A percentile compares a stretch with the other conserved stretches of the same genome.
Evolutionary conservation across 2,113 vertebrate genomes (phyloP).

Genomic region (human (Homo sapiens)): DNA sequence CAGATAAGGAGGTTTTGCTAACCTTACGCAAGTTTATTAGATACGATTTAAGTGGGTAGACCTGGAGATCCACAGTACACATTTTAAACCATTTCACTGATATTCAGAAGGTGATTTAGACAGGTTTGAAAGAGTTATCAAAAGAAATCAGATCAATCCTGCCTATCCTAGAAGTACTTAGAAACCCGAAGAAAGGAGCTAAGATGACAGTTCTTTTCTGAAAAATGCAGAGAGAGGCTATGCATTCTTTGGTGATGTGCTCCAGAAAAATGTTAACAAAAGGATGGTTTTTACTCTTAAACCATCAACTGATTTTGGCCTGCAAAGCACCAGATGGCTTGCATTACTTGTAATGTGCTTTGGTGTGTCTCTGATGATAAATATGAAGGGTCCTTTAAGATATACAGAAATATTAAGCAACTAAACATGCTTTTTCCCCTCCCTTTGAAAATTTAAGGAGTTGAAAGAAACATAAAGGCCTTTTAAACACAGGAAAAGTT

Average conservation of each 20-base stretch:
- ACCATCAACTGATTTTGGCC: constrained; percentile 76
- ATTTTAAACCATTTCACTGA: not conserved
- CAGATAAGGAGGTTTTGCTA: not conserved
- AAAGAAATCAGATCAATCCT: not conserved
- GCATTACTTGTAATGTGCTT: constrained; percentile 76
- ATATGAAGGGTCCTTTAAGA: constrained; percentile 77
- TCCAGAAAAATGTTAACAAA: constrained; percentile 78
- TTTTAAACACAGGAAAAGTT: constrained; percentile 38
- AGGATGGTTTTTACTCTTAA: constrained; percentile 80
- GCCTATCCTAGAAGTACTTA: not conserved
- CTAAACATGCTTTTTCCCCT: constrained; percentile 62
- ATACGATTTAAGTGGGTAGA: not conserved
- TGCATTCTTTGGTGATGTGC: constrained; percentile 73
- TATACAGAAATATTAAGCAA: constrained; percentile 79
- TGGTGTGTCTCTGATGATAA: constrained; percentile 80
- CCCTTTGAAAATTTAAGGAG: constrained; percentile 66
- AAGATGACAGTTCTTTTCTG: constrained; percentile 55
- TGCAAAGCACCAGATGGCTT: constrained; percentile 75
- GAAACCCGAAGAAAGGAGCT: constrained; percentile 57
- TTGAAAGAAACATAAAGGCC: constrained; percentile 62
- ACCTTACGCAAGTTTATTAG: not conserved
- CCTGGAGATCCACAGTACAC: not conserved
- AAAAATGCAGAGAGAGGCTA: constrained; percentile 64
- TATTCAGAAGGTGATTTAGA: not conserved
- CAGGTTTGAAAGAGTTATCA: not conserved